These are phyloP conservation scores for Sebastes taczanowskii DNA, from an alignment of 2,797 vertebrate species.

Conservation along the genomic window DNA sequence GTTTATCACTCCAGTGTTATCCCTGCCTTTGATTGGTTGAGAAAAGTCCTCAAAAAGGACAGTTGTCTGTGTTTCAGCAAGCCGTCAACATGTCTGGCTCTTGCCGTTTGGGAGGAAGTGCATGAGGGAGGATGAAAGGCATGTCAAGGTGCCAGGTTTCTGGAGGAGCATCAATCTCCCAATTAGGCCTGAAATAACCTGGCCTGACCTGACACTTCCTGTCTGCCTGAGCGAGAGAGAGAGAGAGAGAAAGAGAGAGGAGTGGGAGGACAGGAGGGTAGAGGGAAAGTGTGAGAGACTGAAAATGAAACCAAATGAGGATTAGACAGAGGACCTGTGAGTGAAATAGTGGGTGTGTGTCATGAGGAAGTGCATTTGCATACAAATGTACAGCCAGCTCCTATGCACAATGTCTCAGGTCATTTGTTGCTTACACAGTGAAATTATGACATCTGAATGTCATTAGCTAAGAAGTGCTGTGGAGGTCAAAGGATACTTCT, in stretches of 20 bases:
- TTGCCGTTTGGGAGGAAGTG: conserved; percentile 73
- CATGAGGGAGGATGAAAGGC: conserved; percentile 72
- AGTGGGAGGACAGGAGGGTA: conserved; percentile 25
- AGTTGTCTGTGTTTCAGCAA: conserved; percentile 67
- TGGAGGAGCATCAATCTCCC: conserved; percentile 80
- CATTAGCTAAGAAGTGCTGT: not conserved
- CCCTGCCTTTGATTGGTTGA: conserved; percentile 22
- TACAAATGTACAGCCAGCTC: not conserved
- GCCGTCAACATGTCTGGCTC: conserved; percentile 78
- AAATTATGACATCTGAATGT: conserved; percentile 1
- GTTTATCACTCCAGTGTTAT: conserved; percentile 42
- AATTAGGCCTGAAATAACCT: conserved; percentile 82
- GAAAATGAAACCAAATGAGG: conserved; percentile 45
- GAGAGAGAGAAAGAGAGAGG: conserved; percentile 10
- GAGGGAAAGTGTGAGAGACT: conserved; percentile 43
- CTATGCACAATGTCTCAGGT: not conserved
- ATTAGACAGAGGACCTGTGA: conserved; percentile 6
- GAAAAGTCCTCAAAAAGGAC: conserved; percentile 63
- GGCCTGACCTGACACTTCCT: conserved; percentile 76
- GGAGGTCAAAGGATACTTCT: not conserved
- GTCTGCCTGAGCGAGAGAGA: conserved; percentile 45
- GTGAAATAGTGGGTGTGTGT: conserved; percentile 8
- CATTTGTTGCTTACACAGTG: not conserved
- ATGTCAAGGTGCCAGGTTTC: conserved; percentile 83
- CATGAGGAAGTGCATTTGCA: not conserved